Evolutionary conservation across 2,888 invertebrate species (phyloP), one percentile per base, ranked within the genome.

Genomic region (Dicranocentrus wangi): DNA sequence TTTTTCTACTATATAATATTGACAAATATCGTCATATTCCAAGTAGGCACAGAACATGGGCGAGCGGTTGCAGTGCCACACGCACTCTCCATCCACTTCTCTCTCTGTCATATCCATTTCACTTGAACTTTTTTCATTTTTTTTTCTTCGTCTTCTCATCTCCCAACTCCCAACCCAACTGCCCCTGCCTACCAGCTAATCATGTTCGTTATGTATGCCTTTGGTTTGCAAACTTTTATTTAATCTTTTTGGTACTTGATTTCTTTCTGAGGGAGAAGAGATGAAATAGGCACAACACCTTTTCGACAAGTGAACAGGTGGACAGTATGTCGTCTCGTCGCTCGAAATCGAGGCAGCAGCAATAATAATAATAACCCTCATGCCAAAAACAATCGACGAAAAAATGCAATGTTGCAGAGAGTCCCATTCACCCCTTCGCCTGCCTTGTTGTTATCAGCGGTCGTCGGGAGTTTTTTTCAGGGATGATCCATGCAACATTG

Each of bases 271-370:
- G 39, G 39, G 39, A 39, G 39, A 39, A 13, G 39, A 39, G 13
- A 39, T 8, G 39, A 39, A 39, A 39, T 39, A 39, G 39, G 39
- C 13, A 39, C 7, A 13, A 39, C 39, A 8, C 13, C 39, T 39
- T 39, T 5, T 39, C 39, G 39, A 39, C 39, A 39, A 60, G 27
- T 55, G 60, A 28, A 60, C 60, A 60, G 60, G 28, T 60, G 60
- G 60, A 42, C 21, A 28, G 25, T 13, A n/a, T n/a, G n/a, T n/a
- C n/a, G n/a, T n/a, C n/a, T n/a, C n/a, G n/a, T n/a, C n/a, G n/a
- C n/a, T n/a, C n/a, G n/a, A n/a, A n/a, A n/a, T n/a, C n/a, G n/a
- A n/a, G n/a, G n/a, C n/a, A n/a, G n/a, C n/a, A n/a, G n/a, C n/a
- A n/a, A n/a, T n/a, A n/a, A n/a, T n/a, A n/a, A n/a, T n/a, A n/a